These are phyloP conservation scores for Rhea americana DNA, from an alignment of 2,113 vertebrate genomes.

Conservation along the genomic window DNA sequence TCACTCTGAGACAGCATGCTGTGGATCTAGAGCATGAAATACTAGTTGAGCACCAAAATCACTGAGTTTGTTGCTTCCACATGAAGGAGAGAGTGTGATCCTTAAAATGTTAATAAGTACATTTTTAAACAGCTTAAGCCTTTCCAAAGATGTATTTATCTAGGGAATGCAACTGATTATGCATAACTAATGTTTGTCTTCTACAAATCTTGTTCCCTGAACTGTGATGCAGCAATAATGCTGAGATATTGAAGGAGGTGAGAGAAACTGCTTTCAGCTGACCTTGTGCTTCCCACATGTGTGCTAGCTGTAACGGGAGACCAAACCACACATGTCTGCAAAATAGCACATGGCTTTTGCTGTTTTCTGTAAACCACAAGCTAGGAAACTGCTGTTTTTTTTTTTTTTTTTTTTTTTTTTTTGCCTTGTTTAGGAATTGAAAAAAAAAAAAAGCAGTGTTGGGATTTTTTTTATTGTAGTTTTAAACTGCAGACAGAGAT, in stretches of 20 bases:
- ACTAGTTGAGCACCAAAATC: neutral
- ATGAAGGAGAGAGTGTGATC: neutral
- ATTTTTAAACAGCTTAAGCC: neutral
- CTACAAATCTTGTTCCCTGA: neutral
- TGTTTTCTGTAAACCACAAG: neutral
- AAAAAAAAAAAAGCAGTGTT: neutral
- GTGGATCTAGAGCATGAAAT: neutral
- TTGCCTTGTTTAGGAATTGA: neutral
- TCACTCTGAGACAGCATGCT: neutral
- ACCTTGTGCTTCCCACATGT: neutral
- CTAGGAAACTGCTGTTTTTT: neutral
- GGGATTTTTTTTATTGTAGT: neutral
- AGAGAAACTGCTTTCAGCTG: conserved; percentile 32
- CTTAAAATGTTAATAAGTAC: neutral
- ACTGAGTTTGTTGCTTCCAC: neutral
- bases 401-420: too few relatives aligned
- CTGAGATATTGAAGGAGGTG: neutral
- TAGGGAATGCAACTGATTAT: neutral
- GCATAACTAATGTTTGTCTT: neutral
- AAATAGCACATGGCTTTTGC: neutral
- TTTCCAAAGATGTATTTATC: neutral
- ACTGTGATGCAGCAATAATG: neutral
- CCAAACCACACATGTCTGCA: neutral
- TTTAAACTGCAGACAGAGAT: neutral
- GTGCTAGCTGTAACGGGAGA: neutral